A percentile compares a stretch with the other conserved stretches of the same genome.
These are phyloP conservation scores for Dasyornis broadbenti DNA, from an alignment of 2,113 vertebrate species.

Conservation along the genomic window DNA sequence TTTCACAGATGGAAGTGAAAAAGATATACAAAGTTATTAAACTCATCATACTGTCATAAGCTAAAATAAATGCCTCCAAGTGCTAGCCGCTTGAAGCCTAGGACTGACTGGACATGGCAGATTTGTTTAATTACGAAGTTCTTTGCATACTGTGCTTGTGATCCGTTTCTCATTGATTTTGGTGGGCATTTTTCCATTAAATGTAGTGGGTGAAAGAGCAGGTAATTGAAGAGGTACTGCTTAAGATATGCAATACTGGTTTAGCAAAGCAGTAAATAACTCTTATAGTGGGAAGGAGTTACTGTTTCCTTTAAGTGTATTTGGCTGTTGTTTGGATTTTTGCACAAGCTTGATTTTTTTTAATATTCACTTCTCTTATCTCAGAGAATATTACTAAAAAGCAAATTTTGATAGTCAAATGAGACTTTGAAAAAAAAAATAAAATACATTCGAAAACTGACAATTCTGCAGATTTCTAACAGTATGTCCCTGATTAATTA, in stretches of 20 bases:
- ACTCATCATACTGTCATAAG: not conserved
- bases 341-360: not conserved
- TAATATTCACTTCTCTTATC: not conserved
- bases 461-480: not conserved
- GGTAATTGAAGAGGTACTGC: not conserved
- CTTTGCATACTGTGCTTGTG: not conserved
- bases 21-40: not conserved
- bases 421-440: not conserved
- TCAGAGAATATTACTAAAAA: not conserved
- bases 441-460: not conserved
- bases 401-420: not conserved
- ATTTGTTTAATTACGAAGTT: not conserved
- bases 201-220: not conserved
- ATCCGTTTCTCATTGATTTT: not conserved
- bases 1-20: not conserved
- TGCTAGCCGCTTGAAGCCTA: not conserved
- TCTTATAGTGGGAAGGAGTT: not conserved
- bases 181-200: not conserved
- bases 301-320: not conserved
- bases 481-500: not conserved
- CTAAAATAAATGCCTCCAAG: not conserved
- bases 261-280: not conserved
- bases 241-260: not conserved
- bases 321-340: not conserved
- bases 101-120: not conserved